Evolutionary conservation across 2,888 invertebrate species (phyloP).

Genomic region (Drosophila atripex): DNA sequence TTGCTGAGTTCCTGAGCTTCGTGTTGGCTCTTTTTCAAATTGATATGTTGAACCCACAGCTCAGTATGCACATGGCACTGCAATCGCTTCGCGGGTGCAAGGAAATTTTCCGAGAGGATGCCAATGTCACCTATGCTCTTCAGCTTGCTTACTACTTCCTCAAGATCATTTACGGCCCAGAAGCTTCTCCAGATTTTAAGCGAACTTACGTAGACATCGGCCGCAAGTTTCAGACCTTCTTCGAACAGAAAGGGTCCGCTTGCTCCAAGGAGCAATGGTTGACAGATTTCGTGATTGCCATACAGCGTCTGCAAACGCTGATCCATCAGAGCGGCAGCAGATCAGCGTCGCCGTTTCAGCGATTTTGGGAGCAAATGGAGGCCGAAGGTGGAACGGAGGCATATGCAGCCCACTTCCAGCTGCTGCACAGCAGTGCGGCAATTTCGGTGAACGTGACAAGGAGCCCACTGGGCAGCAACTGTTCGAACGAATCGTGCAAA

Average conservation of each 20-base stretch:
- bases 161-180: conserved; percentile 64
- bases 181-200: conserved; percentile 49
- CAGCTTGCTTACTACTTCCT: conserved; percentile 74
- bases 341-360: conserved; percentile 37
- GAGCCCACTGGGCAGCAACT: conserved; percentile 59
- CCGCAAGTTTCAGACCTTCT: conserved; percentile 66
- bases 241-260: conserved; percentile 49
- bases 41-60: conserved; percentile 45
- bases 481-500: conserved; percentile 59
- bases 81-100: conserved; percentile 67
- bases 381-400: conserved; percentile 44
- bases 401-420: conserved; percentile 58
- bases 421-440: conserved; percentile 64
- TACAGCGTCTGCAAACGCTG: conserved; percentile 59
- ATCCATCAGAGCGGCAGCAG: conserved; percentile 51
- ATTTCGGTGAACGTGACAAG: conserved; percentile 60
- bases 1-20: conserved; percentile 60
- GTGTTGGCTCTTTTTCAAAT: conserved; percentile 54
- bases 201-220: conserved; percentile 56
- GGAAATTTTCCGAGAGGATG: conserved; percentile 44
- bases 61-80: conserved; percentile 50
- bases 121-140: conserved; percentile 48
- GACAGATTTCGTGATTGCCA: conserved; percentile 60
- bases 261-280: conserved; percentile 70
- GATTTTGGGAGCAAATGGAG: conserved; percentile 65